Conservation (phyloP, 1,140 invertebrate species). For the Lepidurus arcticus region DNA sequence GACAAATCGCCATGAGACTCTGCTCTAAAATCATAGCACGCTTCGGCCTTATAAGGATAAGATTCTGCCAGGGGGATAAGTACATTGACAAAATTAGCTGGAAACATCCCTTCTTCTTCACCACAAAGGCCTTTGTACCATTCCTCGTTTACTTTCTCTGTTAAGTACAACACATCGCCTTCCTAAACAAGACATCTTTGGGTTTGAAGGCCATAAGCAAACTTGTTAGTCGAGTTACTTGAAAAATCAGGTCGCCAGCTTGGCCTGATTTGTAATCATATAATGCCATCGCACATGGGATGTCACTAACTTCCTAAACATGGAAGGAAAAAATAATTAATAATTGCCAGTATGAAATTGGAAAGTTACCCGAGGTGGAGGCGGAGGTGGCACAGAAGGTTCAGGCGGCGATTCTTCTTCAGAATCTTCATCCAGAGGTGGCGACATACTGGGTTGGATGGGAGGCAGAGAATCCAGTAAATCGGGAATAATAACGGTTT, state of each 20-base stretch:
- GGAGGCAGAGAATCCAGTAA: background rate
- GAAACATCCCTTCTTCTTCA: slow-evolving; percentile 27
- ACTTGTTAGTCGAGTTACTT: slow-evolving; percentile 10
- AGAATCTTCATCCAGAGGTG: background rate
- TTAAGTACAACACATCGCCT: slow-evolving; percentile 27
- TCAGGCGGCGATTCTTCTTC: slow-evolving; percentile 29
- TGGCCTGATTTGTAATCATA: slow-evolving; percentile 28
- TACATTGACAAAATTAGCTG: slow-evolving; percentile 26
- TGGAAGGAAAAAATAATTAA: background rate
- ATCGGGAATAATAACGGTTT: background rate
- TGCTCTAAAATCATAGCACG: slow-evolving; percentile 27
- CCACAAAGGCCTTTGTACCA: slow-evolving; percentile 23
- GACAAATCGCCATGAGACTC: slow-evolving; percentile 28
- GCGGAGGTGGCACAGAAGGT: slow-evolving; percentile 30
- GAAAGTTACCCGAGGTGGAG: slow-evolving; percentile 14
- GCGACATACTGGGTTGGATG: slow-evolving; percentile 6
- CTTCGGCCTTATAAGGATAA: slow-evolving; percentile 30
- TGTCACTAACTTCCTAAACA: background rate
- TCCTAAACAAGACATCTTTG: slow-evolving; percentile 20
- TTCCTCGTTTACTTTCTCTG: slow-evolving; percentile 30
- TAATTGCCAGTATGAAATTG: background rate
- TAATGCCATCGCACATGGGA: slow-evolving; percentile 25
- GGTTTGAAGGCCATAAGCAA: background rate
- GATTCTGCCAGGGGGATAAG: background rate
- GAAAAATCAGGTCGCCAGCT: slow-evolving; percentile 31